Percentiles rank a stretch among this genome's conserved stretches.
phyloP scores from a whole-genome alignment of 2,888 invertebrate species.

The Mythimna lalbum region DNA sequence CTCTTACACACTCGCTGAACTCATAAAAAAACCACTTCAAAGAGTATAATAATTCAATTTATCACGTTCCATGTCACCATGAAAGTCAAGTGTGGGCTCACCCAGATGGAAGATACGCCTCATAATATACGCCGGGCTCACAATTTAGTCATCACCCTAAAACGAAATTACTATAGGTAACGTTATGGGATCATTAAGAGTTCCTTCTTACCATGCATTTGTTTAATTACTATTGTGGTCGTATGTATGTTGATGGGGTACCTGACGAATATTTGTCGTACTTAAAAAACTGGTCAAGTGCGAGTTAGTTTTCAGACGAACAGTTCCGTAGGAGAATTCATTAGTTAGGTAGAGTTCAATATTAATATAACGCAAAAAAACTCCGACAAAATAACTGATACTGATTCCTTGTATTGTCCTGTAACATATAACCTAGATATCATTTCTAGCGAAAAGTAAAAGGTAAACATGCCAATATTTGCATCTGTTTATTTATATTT shows the following conservation, averaged over 20 bases:
- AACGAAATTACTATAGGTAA: conserved; percentile 57
- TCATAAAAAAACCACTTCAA: conserved; percentile 54
- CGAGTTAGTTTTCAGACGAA: too few relatives aligned
- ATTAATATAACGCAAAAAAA: too few relatives aligned
- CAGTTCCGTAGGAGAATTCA: too few relatives aligned
- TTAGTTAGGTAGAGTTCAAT: too few relatives aligned
- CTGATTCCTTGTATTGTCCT: too few relatives aligned
- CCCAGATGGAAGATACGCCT: conserved; percentile 35
- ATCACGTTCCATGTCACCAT: conserved; percentile 49
- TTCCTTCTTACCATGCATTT: conserved; percentile 43
- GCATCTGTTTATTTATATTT: too few relatives aligned
- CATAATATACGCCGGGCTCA: conserved; percentile 44
- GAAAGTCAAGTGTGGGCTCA: conserved; percentile 48
- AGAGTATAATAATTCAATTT: conserved; percentile 63
- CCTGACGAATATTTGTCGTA: background rate
- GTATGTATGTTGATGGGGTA: background rate
- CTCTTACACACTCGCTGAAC: conserved; percentile 33
- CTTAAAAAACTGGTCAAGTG: too few relatives aligned
- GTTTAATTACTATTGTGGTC: conserved; percentile 41
- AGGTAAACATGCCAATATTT: too few relatives aligned
- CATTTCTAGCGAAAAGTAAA: too few relatives aligned
- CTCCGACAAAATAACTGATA: too few relatives aligned
- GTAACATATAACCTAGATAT: too few relatives aligned
- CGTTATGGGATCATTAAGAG: conserved; percentile 48
- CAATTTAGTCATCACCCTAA: conserved; percentile 62